Evolutionary conservation across 2,888 invertebrate species (phyloP).

Genomic region (Nomada flava): DNA sequence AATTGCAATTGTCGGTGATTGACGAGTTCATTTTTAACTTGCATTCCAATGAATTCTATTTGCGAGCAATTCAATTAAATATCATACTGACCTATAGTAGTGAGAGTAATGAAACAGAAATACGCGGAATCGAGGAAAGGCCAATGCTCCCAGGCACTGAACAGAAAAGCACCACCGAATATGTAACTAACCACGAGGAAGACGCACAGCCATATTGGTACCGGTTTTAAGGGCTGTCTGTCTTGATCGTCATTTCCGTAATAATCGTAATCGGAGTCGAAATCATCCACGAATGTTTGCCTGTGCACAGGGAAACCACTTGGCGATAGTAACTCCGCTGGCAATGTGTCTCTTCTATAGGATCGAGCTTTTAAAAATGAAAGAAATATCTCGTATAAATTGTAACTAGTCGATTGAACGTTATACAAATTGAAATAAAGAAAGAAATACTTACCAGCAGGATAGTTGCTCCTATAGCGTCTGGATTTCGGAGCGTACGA

Average conservation of each 20-base stretch:
- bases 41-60: too few relatives aligned
- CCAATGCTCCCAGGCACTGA: constrained; percentile 95
- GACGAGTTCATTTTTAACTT: too few relatives aligned
- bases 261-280: constrained; percentile 87
- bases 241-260: constrained; percentile 84
- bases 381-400: neutral
- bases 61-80: too few relatives aligned
- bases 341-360: constrained; percentile 79
- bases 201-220: constrained; percentile 95
- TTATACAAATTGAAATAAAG: too few relatives aligned
- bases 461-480: constrained; percentile 67
- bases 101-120: constrained; percentile 97
- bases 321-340: constrained; percentile 89
- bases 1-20: neutral
- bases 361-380: constrained; percentile 68
- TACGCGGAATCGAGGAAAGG: constrained; percentile 94
- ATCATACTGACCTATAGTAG: constrained; percentile 89
- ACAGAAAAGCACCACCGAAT: constrained; percentile 94
- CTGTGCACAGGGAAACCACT: constrained; percentile 88
- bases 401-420: too few relatives aligned
- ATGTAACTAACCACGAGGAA: constrained; percentile 95
- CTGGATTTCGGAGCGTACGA: constrained; percentile 54
- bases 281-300: constrained; percentile 87
- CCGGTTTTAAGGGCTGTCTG: constrained; percentile 87
- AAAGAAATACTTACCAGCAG: constrained; percentile 55